Evolutionary conservation across 2,113 vertebrate genomes (phyloP).

Genomic region (Sceloporus tristichus): DNA sequence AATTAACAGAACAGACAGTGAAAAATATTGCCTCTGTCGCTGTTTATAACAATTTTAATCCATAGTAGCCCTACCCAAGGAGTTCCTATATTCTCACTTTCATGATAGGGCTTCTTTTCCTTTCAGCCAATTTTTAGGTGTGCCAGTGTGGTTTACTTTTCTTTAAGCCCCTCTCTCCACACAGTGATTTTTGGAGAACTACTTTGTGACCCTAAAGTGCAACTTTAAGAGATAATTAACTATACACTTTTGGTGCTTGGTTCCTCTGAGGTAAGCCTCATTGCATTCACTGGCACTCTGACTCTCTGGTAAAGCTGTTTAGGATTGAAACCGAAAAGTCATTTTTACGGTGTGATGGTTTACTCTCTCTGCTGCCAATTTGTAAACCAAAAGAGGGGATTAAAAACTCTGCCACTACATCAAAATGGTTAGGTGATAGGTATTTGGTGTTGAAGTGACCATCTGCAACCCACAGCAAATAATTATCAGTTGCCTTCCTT

Average conservation of each 20-base stretch:
- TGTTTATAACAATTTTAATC: conserved; percentile 68
- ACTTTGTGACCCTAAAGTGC: neutral
- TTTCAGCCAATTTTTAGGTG: conserved; percentile 46
- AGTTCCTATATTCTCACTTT: conserved; percentile 57
- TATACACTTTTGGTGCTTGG: neutral
- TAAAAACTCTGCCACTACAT: neutral
- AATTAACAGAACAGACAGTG: conserved; percentile 76
- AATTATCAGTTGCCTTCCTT: conserved; percentile 75
- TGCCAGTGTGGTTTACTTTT: neutral
- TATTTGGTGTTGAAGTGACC: conserved; percentile 70
- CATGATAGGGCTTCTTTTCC: conserved; percentile 11
- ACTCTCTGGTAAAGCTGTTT: neutral
- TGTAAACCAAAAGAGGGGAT: conserved; percentile 12
- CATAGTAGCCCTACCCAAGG: conserved; percentile 54
- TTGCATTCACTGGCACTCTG: neutral
- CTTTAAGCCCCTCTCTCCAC: neutral
- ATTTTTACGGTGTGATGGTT: neutral
- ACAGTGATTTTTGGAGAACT: conserved; percentile 27
- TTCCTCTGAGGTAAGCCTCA: neutral
- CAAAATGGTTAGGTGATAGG: neutral
- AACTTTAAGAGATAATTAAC: neutral
- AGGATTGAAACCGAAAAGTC: neutral
- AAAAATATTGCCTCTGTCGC: conserved; percentile 73
- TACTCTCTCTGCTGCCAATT: neutral
- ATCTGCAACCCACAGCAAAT: conserved; percentile 77